Base-by-base conservation (phyloP, 1,140 invertebrate genomes). In the Drosophila chauvacae region DNA sequence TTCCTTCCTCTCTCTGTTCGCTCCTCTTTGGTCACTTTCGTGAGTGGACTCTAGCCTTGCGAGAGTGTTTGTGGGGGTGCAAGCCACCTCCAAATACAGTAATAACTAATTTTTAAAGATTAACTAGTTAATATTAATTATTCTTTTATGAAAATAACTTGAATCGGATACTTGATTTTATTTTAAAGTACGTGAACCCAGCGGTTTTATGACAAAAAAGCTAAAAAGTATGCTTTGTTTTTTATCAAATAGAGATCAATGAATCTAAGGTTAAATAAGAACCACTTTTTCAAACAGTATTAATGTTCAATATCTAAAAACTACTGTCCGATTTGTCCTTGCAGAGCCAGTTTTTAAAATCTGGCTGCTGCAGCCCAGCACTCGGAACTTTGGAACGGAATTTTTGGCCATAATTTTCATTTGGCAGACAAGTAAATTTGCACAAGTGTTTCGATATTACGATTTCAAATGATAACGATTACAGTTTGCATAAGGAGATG, bases 11-110 rank as follows among this genome's bases (percentile, higher is more conserved):
- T 41, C 33, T 42, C 53, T 28, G 37, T n/a, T 18, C 35, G 41
- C 65, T 30, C 30, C 44, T 70, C 66, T 83, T 80, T 88, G 84
- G 84, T 88, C 84, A 88, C 68, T 88, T 88, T 84, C 61, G 77
- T 87, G 72, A 88, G 80, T 80, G 80, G 79, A 77, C 75, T 86
- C 61, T 44, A 66, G 55, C 62, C 58, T 45, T 42, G 26, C 48
- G 39, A 30, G 55, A 60, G 44, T 47, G 47, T 51, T 20, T 20
- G 63, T 77, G 76, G 70, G 48, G 41, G 42, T 65, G 69, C 57
- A 47, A 66, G 18, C 60, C 53, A 37, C 47, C 20, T 28, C 57
- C 50, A 66, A 60, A 62, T 53, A 62, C 45, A 62, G 56, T 39
- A 26, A 28, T 30, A 62, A 42, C 56, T 28, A 42, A 41, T 55